phyloP scores from a whole-genome alignment of 1,140 invertebrate genomes.

The Cyphomyrmex costatus region DNA sequence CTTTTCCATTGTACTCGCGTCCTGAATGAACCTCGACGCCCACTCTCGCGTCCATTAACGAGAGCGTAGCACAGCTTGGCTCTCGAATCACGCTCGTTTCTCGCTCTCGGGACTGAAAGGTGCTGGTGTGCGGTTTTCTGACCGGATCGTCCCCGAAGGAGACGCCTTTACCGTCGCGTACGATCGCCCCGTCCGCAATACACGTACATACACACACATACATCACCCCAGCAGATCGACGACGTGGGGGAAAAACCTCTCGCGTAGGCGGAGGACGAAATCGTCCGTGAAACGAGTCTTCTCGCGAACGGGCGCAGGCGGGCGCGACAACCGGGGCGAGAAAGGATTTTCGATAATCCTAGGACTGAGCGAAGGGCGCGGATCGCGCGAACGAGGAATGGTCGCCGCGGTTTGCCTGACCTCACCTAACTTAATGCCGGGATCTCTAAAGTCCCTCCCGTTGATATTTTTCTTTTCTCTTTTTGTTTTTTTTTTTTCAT shows the following conservation, averaged over 20 bases:
- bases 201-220: neutral
- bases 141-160: constrained; percentile 41
- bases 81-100: constrained; percentile 36
- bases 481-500: constrained; percentile 17
- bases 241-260: constrained; percentile 32
- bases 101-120: constrained; percentile 28
- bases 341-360: constrained; percentile 63
- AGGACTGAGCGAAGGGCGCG: constrained; percentile 24
- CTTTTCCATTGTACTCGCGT: constrained; percentile 32
- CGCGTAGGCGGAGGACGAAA: constrained; percentile 65
- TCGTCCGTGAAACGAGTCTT: constrained; percentile 72
- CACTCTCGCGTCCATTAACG: constrained; percentile 38
- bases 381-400: constrained; percentile 1
- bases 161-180: constrained; percentile 10
- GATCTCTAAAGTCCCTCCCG: constrained; percentile 5
- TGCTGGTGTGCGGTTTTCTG: constrained; percentile 24
- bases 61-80: constrained; percentile 14
- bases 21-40: constrained; percentile 48
- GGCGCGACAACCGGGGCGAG: constrained; percentile 31
- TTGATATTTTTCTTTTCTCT: neutral
- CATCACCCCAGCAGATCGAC: constrained; percentile 40
- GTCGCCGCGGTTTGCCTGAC: constrained; percentile 50
- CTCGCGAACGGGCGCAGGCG: constrained; percentile 25
- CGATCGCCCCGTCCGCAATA: constrained; percentile 21
- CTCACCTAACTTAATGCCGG: constrained; percentile 59